Base-by-base conservation (phyloP, 1,140 invertebrate genomes). In the Drosophila arawakana region DNA sequence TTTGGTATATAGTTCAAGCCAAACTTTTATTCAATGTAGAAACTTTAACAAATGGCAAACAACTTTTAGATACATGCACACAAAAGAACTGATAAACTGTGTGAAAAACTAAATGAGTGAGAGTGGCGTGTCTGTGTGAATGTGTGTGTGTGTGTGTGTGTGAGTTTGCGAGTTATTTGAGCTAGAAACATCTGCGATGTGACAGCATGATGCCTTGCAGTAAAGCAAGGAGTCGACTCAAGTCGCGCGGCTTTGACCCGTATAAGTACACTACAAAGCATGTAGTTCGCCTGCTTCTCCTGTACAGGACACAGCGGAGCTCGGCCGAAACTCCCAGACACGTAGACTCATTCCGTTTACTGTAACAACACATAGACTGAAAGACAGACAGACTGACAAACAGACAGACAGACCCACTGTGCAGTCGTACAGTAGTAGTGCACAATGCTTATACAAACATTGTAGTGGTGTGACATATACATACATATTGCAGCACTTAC, bases 151-250 rank as follows among this genome's bases (percentile, higher is more conserved):
- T 55, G 25, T 50, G 39, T 52, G 25, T 72, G 39, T 62, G 41
- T 54, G 39, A 67, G 44, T 67, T 39, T 18, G 65, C 66, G 77
- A 84, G 78, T 70, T 80, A 83, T 81, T 81, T 86, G 83, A 80
- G 80, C 80, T 83, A 80, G 83, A 83, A 86, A 86, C 70, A 85
- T 88, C 83, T 86, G 60, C 69, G 61, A 62, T 74, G 76, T 83
- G 84, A 86, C 83, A 86, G 83, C 83, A 79, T 73, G 84, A 69
- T 83, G 83, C 83, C 76, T 77, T 65, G 74, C 54, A 83, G 71
- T 15, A 57, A 46, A 58, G 62, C 58, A 61, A 41, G 39, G 60
- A 47, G 47, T 30, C 25, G 25, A 30, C 25, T 30, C 25, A 30
- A 30, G 25, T 30, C 65, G 65, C 57, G 34, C 60, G 46, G 74